Evolutionary conservation across 2,797 vertebrate species (phyloP).

Genomic region (Oceanodroma leucorhoa): DNA sequence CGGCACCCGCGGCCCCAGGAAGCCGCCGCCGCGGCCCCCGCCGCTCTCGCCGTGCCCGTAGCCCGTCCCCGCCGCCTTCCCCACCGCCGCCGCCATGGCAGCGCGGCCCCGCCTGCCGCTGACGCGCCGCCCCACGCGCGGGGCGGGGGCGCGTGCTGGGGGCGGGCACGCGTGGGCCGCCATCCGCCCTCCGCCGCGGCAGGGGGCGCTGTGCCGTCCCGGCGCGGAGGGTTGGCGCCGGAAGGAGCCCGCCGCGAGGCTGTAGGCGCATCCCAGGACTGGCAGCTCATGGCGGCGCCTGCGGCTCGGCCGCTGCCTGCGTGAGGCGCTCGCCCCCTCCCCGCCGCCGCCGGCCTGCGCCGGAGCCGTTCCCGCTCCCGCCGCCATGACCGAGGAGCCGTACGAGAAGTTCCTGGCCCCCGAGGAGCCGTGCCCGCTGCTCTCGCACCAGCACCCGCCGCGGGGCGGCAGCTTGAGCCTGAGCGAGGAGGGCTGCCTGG

Average conservation of each 20-base stretch:
- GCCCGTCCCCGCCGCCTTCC: not conserved
- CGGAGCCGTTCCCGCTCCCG: not conserved
- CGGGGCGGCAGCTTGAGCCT: slow-evolving; percentile 80
- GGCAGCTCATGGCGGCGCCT: not conserved
- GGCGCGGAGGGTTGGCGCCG: not conserved
- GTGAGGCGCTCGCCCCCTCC: not conserved
- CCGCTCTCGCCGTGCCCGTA: not conserved
- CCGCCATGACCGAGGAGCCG: slow-evolving; percentile 84
- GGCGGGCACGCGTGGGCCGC: not conserved
- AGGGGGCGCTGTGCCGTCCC: slow-evolving; percentile 9
- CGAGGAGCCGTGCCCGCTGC: slow-evolving; percentile 90
- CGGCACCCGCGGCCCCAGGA: slow-evolving; percentile 78
- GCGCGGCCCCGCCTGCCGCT: not conserved
- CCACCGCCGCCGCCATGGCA: not conserved
- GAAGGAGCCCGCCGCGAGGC: not conserved
- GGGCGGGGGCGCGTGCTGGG: no score
- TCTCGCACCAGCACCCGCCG: slow-evolving; percentile 84
- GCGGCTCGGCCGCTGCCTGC: not conserved
- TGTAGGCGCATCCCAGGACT: not conserved
- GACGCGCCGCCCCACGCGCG: no score
- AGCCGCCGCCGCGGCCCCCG: slow-evolving; percentile 52
- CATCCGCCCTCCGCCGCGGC: slow-evolving; percentile 39
- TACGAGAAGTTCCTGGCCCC: slow-evolving; percentile 95
- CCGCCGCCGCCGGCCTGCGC: no score
- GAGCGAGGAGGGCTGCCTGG: slow-evolving; percentile 90